Evolutionary conservation across 2,888 invertebrate genomes (phyloP).

Genomic region (Zaprionus obscuricornis): DNA sequence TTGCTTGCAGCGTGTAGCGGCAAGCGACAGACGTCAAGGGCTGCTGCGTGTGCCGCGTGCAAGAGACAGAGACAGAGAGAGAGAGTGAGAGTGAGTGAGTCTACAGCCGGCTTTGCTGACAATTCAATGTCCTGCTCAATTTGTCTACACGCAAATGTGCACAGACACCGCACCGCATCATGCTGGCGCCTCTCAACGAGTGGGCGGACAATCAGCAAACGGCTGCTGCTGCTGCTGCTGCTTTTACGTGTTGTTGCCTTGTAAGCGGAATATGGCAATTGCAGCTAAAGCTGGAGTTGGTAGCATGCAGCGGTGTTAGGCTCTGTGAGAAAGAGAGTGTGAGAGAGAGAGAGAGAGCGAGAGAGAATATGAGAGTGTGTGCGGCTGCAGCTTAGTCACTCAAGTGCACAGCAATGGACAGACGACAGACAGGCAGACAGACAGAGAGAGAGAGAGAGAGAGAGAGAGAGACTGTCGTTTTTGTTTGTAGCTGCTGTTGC

Average conservation of each 20-base stretch:
- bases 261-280: constrained; percentile 1
- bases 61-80: background rate
- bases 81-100: background rate
- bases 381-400: constrained; percentile 71
- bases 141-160: constrained; percentile 73
- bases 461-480: constrained; percentile 31
- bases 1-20: constrained; percentile 4
- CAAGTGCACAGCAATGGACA: constrained; percentile 65
- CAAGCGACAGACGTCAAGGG: constrained; percentile 49
- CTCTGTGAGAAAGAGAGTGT: too few species aligned
- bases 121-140: constrained; percentile 79
- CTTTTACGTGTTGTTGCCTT: constrained; percentile 44
- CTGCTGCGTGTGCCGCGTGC: constrained; percentile 53
- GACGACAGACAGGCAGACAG: constrained; percentile 27
- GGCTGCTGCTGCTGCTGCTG: constrained; percentile 34
- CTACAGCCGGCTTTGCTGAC: constrained; percentile 55
- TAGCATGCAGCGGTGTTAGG: constrained; percentile 41
- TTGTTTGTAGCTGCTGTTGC: constrained; percentile 29
- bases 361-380: constrained; percentile 20
- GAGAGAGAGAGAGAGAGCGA: constrained; percentile 16
- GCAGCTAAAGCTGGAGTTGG: background rate
- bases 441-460: constrained; percentile 17
- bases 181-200: constrained; percentile 1
- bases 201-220: constrained; percentile 20
- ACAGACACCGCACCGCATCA: constrained; percentile 19